Evolutionary conservation across 1,140 invertebrate species (phyloP), one percentile per base, ranked within the genome.

Genomic region (Achroia grisella): DNA sequence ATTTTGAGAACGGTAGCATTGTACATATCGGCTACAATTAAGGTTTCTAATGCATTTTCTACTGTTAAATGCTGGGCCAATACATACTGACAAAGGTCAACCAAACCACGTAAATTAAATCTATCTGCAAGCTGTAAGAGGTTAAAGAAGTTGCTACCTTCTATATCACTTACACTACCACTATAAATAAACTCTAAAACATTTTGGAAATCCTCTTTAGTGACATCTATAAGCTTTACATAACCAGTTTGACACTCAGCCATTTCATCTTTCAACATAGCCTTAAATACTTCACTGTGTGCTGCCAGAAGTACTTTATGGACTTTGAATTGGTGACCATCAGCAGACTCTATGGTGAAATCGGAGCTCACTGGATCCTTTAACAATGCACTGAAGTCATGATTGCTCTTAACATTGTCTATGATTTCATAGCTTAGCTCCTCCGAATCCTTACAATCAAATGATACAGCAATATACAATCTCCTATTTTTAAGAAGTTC

Each of bases 201-300:
- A 33, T 43, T 46, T 10, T 57, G 33, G 0, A 85, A 41, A 39
- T 83, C 79, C 8, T 76, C 73, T 28, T 65, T 71, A n/a, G 36
- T 37, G 0, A 83, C 64, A 56, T 85, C 81, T 41, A 71, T 45
- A 9, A 85, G 53, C 48, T 70, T 82, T 1, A 85, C 68, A 53
- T 54, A 71, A 34, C 56, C 63, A 34, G 76, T 78, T 50, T 75
- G 65, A 48, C 70, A 74, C 33, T 85, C 81, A 8, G 71, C 75
- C 5, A 72, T 83, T 12, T 80, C 76, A 15, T 78, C 74, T 58
- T 70, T 80, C 0, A 85, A 57, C 81, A 85, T 85, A 29, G 81
- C 81, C 50, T 70, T 78, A 40, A 85, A 85, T 8, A 85, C 81
- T 28, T 83, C 77, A 52, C 81, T 83, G 32, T 70, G 56, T 0